Evolutionary conservation across 2,888 invertebrate genomes (phyloP).

Genomic region (Hydraecia micacea): DNA sequence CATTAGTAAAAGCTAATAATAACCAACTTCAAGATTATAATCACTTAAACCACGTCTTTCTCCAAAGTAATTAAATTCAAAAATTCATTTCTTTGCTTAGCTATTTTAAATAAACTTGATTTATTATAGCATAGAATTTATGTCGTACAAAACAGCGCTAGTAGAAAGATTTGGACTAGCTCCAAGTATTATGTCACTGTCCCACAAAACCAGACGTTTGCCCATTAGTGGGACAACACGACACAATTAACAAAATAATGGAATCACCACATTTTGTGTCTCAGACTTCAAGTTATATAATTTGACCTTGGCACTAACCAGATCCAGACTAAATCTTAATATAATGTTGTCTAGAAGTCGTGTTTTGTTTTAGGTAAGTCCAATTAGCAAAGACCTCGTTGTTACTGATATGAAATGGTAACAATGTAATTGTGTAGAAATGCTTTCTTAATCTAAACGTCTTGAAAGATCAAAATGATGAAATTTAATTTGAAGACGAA

Average conservation of each 20-base stretch:
- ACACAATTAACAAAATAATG: slow-evolving; percentile 61
- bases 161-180: slow-evolving; percentile 56
- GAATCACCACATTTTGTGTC: slow-evolving; percentile 47
- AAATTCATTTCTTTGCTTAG: slow-evolving; percentile 21
- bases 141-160: slow-evolving; percentile 25
- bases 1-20: slow-evolving; percentile 1
- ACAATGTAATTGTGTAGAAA: neutral
- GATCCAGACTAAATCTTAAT: slow-evolving; percentile 17
- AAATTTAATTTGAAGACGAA: slow-evolving; percentile 7
- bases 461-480: slow-evolving; percentile 5
- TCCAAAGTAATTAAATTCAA: slow-evolving; percentile 33
- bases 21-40: slow-evolving; percentile 9
- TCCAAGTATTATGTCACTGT: slow-evolving; percentile 61
- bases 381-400: slow-evolving; percentile 35
- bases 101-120: slow-evolving; percentile 41
- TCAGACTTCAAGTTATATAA: slow-evolving; percentile 28
- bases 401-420: neutral
- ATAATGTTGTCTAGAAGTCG: slow-evolving; percentile 5
- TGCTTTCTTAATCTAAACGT: neutral
- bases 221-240: slow-evolving; percentile 54
- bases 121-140: slow-evolving; percentile 27
- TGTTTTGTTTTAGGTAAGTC: slow-evolving; percentile 16
- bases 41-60: slow-evolving; percentile 18
- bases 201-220: slow-evolving; percentile 52
- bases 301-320: slow-evolving; percentile 19